Evolutionary conservation across 2,797 vertebrate species (phyloP).

Genomic region (Eulemur mongoz): DNA sequence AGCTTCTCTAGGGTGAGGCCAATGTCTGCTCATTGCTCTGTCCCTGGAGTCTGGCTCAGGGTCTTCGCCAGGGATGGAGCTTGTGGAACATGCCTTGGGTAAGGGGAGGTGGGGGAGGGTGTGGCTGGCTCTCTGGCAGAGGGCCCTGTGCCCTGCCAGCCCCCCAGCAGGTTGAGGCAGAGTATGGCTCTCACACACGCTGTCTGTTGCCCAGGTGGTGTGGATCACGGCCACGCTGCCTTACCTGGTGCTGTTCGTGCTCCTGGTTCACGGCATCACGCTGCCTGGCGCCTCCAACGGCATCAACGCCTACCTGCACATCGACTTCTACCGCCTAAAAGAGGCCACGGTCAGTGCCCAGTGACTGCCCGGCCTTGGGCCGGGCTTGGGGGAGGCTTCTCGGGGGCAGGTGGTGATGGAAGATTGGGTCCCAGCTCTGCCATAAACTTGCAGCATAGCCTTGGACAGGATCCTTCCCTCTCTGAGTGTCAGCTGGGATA

Average conservation of each 20-base stretch:
- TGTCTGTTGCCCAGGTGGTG: slow-evolving; percentile 90
- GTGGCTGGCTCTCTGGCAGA: neutral
- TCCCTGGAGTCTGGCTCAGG: neutral
- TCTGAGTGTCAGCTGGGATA: neutral
- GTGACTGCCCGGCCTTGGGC: neutral
- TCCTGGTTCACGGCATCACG: slow-evolving; percentile 95
- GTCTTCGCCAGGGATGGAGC: neutral
- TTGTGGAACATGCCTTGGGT: accelerated
- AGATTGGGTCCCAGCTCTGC: neutral
- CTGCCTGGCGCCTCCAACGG: slow-evolving; percentile 94
- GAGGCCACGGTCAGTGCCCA: slow-evolving; percentile 91
- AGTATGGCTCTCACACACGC: neutral
- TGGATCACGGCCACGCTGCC: slow-evolving; percentile 99
- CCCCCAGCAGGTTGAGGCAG: neutral
- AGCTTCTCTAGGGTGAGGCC: neutral
- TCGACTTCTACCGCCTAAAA: slow-evolving; percentile 94
- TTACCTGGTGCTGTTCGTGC: slow-evolving; percentile 95
- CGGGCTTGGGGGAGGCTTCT: neutral
- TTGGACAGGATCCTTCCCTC: neutral
- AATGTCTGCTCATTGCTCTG: neutral
- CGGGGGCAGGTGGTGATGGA: accelerated
- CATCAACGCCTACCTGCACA: slow-evolving; percentile 95
- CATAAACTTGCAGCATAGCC: accelerated
- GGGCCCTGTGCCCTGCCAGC: no score
- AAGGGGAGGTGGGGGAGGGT: neutral